These are phyloP conservation scores for Cerastoderma edule DNA, from an alignment of 2,888 invertebrate genomes.

Conservation along the genomic window DNA sequence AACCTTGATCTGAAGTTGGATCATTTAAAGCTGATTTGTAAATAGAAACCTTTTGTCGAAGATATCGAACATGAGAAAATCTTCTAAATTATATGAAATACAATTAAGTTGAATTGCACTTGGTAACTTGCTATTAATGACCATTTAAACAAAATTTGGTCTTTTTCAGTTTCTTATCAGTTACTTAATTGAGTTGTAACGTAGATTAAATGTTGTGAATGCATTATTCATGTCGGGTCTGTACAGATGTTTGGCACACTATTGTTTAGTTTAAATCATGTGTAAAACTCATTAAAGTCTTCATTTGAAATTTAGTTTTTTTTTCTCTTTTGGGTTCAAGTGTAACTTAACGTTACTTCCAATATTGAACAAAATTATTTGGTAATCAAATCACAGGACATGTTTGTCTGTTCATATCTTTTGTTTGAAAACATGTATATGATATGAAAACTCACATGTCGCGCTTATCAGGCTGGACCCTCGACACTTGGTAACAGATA, in stretches of 20 bases:
- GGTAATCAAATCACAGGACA: too few relatives aligned
- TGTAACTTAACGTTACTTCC: too few relatives aligned
- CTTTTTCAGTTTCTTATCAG: constrained; percentile 10
- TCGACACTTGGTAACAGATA: too few relatives aligned
- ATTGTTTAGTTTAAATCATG: constrained; percentile 32
- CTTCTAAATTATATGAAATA: constrained; percentile 27
- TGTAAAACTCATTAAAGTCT: too few relatives aligned
- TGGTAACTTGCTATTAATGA: constrained; percentile 48
- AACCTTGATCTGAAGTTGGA: constrained; percentile 36
- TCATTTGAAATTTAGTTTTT: too few relatives aligned
- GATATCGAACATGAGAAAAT: constrained; percentile 49
- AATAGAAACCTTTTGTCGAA: constrained; percentile 65
- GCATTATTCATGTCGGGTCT: constrained; percentile 32
- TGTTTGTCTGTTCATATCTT: too few relatives aligned
- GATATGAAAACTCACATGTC: too few relatives aligned
- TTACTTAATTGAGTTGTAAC: constrained; percentile 12
- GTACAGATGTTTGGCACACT: constrained; percentile 26
- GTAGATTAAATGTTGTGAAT: constrained; percentile 15
- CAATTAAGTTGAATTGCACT: constrained; percentile 46
- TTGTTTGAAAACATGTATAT: too few relatives aligned
- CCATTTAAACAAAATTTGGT: constrained; percentile 46
- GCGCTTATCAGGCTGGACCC: too few relatives aligned
- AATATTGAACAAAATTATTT: too few relatives aligned
- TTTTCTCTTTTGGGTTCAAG: too few relatives aligned
- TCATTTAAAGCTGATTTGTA: constrained; percentile 60